Evolutionary conservation across 1,140 invertebrate species (phyloP).

Genomic region (Dendroctonus valens): DNA sequence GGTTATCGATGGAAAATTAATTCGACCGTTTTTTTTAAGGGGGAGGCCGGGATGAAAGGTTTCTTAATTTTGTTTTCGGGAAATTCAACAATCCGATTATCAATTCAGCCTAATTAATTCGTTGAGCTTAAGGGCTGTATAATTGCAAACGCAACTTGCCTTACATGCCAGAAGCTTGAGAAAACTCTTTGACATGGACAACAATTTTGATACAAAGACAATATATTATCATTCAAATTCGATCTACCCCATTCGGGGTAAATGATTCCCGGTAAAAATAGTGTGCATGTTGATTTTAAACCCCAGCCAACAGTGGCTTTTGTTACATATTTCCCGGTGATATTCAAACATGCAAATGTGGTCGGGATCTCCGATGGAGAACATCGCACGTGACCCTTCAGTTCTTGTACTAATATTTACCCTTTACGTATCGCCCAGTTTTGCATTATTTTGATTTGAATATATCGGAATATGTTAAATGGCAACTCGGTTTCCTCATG

Average conservation of each 20-base stretch:
- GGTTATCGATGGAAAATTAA: slow-evolving; percentile 28
- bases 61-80: neutral
- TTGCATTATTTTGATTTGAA: slow-evolving; percentile 29
- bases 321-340: slow-evolving; percentile 25
- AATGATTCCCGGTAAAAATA: no score
- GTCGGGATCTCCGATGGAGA: neutral
- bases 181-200: no score
- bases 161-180: no score
- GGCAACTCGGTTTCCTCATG: no score
- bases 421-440: slow-evolving; percentile 31
- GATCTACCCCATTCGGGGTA: slow-evolving; percentile 1
- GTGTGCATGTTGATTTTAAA: slow-evolving; percentile 20
- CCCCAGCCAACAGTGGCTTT: slow-evolving; percentile 6
- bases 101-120: no score
- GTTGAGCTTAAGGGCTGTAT: no score
- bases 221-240: slow-evolving; percentile 17
- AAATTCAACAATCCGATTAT: neutral
- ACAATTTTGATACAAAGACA: neutral
- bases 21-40: slow-evolving; percentile 1
- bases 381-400: slow-evolving; percentile 23
- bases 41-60: neutral
- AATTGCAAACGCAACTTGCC: no score
- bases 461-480: neutral
- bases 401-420: slow-evolving; percentile 36
- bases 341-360: slow-evolving; percentile 27